Base-by-base conservation (phyloP, 2,113 vertebrate genomes). In the Mustela nigripes region DNA sequence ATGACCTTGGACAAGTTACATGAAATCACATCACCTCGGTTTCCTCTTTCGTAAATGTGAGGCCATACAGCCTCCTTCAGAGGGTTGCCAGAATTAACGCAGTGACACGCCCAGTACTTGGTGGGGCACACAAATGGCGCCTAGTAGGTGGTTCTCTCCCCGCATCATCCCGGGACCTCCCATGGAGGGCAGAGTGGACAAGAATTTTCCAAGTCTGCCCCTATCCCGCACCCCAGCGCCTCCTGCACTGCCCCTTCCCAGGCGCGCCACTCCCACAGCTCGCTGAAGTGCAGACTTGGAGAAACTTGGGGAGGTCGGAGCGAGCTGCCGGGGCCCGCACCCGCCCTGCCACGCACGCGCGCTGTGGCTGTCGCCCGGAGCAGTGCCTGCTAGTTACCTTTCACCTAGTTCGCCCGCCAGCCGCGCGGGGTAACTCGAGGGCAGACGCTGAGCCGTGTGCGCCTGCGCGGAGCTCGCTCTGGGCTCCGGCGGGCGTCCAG, bases 381-480 rank as follows among this genome's bases (percentile, higher is more conserved):
- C 96, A 19, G 39, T 67, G 98, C 91, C 98, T 94, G 92, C 71
- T 90, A 83, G 97, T 98, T 98, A 98, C 98, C 97, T 97, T 98
- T 99, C 98, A 98, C 99, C 99, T n/a, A 99, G 85, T 98, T 98
- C 95, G 19, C 89, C 18, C 14, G 71, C 97, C 39, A 0, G 7
- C 39, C 0, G 5, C 79, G 15, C 73, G 22, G 96, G 98, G 98
- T 99, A 97, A 99, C 99, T 99, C 26, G 1, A 97, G 99, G 98
- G 98, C 98, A 98, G 8, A 86, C 63, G 31, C 33, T 1, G 2
- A 12, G 11, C 48, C 58, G 3, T 0, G 21, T 0, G 97, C 98
- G 98, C 98, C 4, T 98, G 98, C 98, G 98, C 97, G 4, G n/a
- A 1, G 28, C 73, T 28, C 12, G 7, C 62, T 45, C 39, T n/a